These are phyloP conservation scores for Eupithecia subumbrata DNA, from an alignment of 2,888 invertebrate genomes.

Conservation along the genomic window DNA sequence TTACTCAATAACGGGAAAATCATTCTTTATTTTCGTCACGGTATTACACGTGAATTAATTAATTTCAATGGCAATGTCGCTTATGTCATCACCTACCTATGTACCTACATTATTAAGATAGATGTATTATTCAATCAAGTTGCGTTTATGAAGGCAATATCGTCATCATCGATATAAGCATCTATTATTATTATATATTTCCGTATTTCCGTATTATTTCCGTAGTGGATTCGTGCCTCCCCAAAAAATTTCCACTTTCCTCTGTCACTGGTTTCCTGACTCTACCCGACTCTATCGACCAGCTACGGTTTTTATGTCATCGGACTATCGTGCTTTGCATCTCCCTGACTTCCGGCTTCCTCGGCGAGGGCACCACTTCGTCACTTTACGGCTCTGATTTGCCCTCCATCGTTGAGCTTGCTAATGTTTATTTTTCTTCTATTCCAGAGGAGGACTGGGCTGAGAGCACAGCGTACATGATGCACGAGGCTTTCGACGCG, in stretches of 20 bases:
- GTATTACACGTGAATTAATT: constrained; percentile 32
- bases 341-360: neutral
- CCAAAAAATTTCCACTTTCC: neutral
- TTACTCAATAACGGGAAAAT: constrained; percentile 34
- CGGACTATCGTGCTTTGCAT: neutral
- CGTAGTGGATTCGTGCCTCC: neutral
- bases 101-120: neutral
- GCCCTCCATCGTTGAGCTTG: neutral
- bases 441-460: constrained; percentile 91
- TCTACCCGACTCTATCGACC: neutral
- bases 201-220: neutral
- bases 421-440: constrained; percentile 40
- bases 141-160: neutral
- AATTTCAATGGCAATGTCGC: constrained; percentile 44
- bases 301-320: neutral
- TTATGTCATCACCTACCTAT: constrained; percentile 34
- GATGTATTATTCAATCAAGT: neutral
- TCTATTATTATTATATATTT: neutral
- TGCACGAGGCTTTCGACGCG: constrained; percentile 83
- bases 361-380: neutral
- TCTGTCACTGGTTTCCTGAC: neutral
- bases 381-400: neutral
- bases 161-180: neutral
- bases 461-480: constrained; percentile 86
- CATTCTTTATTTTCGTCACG: constrained; percentile 31